Conservation (phyloP, 2,888 invertebrate species). For the Aradus depressus region DNA sequence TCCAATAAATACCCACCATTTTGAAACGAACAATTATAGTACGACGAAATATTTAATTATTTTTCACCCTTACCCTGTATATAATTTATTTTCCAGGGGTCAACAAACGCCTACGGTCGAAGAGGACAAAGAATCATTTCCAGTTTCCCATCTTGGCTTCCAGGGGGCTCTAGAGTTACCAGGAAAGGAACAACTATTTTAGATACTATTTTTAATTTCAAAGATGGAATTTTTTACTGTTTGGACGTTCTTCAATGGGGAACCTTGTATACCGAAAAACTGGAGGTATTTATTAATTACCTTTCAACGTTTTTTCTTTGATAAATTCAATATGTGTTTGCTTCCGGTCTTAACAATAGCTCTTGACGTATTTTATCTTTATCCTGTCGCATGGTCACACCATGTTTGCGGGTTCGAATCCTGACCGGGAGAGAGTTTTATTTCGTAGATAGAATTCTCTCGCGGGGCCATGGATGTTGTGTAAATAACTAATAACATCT, state of each 20-base stretch:
- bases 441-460: no score
- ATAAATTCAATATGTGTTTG: no score
- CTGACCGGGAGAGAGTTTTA: no score
- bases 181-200: slow-evolving; percentile 45
- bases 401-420: no score
- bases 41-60: slow-evolving; percentile 5
- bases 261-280: slow-evolving; percentile 18
- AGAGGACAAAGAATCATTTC: slow-evolving; percentile 45
- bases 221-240: slow-evolving; percentile 54
- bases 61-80: not conserved
- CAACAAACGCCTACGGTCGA: slow-evolving; percentile 57
- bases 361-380: no score
- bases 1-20: no score
- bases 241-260: slow-evolving; percentile 75
- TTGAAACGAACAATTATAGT: no score
- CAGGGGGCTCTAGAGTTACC: slow-evolving; percentile 51
- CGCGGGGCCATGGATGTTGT: no score
- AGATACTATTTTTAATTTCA: slow-evolving; percentile 67
- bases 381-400: no score
- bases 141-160: slow-evolving; percentile 52
- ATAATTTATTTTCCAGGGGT: slow-evolving; percentile 44
- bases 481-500: no score
- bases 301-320: no score
- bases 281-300: slow-evolving; percentile 13
- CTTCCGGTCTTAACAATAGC: no score